Conservation (phyloP, 2,888 invertebrate species). For the Bimastos eiseni region DNA sequence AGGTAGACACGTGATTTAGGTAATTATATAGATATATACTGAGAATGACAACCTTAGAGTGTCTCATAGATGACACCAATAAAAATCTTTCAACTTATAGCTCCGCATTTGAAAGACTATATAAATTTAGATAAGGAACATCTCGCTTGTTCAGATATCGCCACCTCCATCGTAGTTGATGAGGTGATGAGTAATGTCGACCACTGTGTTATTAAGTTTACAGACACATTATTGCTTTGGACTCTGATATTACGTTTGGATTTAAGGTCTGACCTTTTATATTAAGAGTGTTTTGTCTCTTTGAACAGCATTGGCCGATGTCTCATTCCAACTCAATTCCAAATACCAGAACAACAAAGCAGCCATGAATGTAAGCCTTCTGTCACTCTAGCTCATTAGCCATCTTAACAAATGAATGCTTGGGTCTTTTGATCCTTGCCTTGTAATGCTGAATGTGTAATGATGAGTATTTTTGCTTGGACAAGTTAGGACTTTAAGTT, state of each 20-base stretch:
- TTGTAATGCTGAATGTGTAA: neutral
- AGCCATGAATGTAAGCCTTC: neutral
- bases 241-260: neutral
- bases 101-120: too few relatives aligned
- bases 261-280: neutral
- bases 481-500: too few relatives aligned
- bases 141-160: too few relatives aligned
- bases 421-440: neutral
- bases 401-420: neutral
- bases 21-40: too few relatives aligned
- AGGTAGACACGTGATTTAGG: too few relatives aligned
- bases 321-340: slow-evolving; percentile 16
- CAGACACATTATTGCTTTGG: neutral
- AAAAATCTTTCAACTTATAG: too few relatives aligned
- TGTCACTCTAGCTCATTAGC: neutral
- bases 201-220: neutral
- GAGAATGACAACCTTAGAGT: too few relatives aligned
- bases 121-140: too few relatives aligned
- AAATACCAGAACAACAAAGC: neutral
- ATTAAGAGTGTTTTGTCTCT: neutral
- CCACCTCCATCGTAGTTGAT: too few relatives aligned
- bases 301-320: neutral
- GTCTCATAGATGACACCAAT: too few relatives aligned
- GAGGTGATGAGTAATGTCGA: too few relatives aligned
- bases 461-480: too few relatives aligned